A percentile compares a stretch with the other conserved stretches of the same genome.
These are phyloP conservation scores for Acleris cristana DNA, from an alignment of 2,888 invertebrate species.

Conservation along the genomic window DNA sequence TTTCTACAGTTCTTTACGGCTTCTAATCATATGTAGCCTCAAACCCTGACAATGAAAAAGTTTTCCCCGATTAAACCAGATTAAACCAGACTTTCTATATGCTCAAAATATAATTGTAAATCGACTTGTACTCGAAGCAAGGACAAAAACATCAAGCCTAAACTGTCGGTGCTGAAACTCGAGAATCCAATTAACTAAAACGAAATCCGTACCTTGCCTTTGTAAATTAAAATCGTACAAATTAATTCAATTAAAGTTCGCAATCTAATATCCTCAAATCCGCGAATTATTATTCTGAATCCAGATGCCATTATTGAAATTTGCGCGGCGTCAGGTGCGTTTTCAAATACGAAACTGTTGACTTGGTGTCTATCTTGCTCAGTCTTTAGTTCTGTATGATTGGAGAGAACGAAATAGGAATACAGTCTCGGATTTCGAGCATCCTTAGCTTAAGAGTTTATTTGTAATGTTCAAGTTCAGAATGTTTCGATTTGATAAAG, in stretches of 20 bases:
- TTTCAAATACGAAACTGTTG: constrained; percentile 1
- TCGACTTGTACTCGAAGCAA: neutral
- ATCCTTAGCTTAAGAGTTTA: no score
- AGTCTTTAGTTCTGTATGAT: no score
- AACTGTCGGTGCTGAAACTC: constrained; percentile 11
- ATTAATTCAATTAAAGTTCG: constrained; percentile 49
- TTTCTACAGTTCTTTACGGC: no score
- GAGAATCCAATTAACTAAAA: constrained; percentile 45
- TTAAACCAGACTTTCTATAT: neutral
- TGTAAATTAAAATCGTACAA: constrained; percentile 41
- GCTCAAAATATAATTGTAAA: neutral
- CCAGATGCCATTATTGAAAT: constrained; percentile 44
- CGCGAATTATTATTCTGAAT: constrained; percentile 44
- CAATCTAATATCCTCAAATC: constrained; percentile 46
- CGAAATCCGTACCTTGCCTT: constrained; percentile 41
- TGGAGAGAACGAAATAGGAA: neutral
- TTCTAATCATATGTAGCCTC: no score
- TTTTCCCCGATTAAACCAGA: no score
- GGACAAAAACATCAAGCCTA: neutral
- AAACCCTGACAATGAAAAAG: no score
- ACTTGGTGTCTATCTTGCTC: no score
- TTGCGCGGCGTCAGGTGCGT: constrained; percentile 38
- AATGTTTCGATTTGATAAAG: no score
- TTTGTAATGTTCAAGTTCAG: no score
- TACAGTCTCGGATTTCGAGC: no score